Evolutionary conservation across 1,140 invertebrate species (phyloP), one percentile per base, ranked within the genome.

Genomic region (Megalonaias nervosa): DNA sequence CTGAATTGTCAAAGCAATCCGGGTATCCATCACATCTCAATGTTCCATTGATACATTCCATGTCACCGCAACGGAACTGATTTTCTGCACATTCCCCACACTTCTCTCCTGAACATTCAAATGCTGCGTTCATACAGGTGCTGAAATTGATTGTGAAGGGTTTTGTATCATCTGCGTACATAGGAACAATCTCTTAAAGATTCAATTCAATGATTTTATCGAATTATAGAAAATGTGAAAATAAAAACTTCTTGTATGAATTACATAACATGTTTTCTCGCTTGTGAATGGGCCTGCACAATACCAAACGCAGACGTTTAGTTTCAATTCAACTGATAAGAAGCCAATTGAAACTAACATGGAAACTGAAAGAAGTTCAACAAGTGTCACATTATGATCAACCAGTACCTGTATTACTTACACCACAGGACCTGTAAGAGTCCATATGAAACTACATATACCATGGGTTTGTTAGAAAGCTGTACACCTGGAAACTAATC

Each of bases 1-100:
- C 72, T 0, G 72, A 58, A 17, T 65, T 65, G 38, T 74, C 72
- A 26, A 31, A 16, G 48, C 72, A 74, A 17, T 74, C 72, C 0
- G n/a, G 19, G 11, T 57, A 31, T 2, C 72, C 64, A 26, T 74
- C 72, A 59, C 72, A 74, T 21, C 64, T 56, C n/a, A 55, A 16
- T 3, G 72, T 67, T 23, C 56, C 58, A 12, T 21, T n/a, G 16
- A 74, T 74, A 65, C 72, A 74, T 16, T 67, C 65, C 14, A 55
- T 65, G 21, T 26, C 48, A 14, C 15, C 12, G n/a, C 72, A 74
- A 12, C 67, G 64, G 17, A 58, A 74, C 21, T 74, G 61, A 4
- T 12, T 9, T 13, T 58, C 48, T 3, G 21, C 21, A 16, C 55
- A 57, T 13, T 67, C 17, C 17, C 57, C 66, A 19, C 66, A 67